Base-by-base conservation (phyloP, 2,797 vertebrate genomes). In the Oryzias sinensis region DNA sequence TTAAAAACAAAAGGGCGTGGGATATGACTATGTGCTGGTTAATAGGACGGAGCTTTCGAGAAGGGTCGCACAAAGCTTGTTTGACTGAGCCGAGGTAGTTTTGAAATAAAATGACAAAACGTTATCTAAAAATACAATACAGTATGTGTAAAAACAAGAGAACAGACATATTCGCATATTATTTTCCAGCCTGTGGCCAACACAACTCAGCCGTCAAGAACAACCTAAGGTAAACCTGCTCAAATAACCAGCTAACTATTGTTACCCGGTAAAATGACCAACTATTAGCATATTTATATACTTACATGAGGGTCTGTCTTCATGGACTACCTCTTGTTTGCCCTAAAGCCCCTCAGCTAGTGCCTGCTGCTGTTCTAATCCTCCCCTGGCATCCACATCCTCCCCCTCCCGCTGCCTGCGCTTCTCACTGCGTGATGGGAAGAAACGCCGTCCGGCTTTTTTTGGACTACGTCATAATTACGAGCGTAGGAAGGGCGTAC, bases 21-120 rank as follows among this genome's bases (percentile, higher is more conserved):
- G 77, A 49, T 13, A 4, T 59, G 81, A 49, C 83, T 88, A 87
- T 5, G 17, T 60, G 51, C 77, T 82, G 85, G 78, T 49, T 0
- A 3, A 7, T 2, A 0, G 9, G 48, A 54, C 55, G 59, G 65
- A 77, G 63, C 43, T 7, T 52, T 70, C 27, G 6, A 56, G 49
- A 63, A 58, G 5, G 14, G 42, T 45, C 11, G 0, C 47, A 3
- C 43, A 51, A 20, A 27, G 9, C 2, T 20, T 46, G 9, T 13
- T 46, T 20, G 18, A 20, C 44, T 14, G 18, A 13, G 17, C 17
- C 17, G 8, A 22, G 18, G 6, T 22, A 4, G 5, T 22, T 46
- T 18, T 1, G 1, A 8, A 2, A 1, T 0, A 3, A 1, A 14
- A 14, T 11, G 33, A 37, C 9, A 11, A 37, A 37, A 37, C 11